Evolutionary conservation across 2,888 invertebrate species (phyloP).

Genomic region (Formica aserva): DNA sequence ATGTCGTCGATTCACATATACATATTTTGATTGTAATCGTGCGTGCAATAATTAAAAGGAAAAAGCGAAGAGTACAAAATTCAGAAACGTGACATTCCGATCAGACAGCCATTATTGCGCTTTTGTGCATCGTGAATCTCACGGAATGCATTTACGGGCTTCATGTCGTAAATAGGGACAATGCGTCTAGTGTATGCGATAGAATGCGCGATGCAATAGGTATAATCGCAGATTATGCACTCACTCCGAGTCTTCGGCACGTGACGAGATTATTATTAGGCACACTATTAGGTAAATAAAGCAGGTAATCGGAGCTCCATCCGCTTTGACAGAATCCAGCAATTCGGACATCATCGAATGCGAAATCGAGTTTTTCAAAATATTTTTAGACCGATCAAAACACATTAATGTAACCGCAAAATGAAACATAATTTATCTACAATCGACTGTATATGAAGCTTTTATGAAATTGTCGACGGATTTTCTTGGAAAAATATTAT

Average conservation of each 20-base stretch:
- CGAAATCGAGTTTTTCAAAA: background rate
- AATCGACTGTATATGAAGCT: background rate
- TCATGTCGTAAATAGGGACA: conserved; percentile 43
- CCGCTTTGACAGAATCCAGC: background rate
- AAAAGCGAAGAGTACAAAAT: background rate
- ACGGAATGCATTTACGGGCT: conserved; percentile 32
- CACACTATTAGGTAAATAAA: conserved; percentile 9
- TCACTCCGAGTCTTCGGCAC: conserved; percentile 17
- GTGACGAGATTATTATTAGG: conserved; percentile 27
- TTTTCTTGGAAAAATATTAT: background rate
- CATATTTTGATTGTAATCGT: background rate
- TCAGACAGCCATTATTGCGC: conserved; percentile 22
- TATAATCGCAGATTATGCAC: conserved; percentile 31
- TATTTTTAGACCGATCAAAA: background rate
- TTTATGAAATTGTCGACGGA: background rate
- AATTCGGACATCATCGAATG: background rate
- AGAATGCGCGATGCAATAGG: conserved; percentile 37
- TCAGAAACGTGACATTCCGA: conserved; percentile 6
- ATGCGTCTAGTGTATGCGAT: conserved; percentile 40
- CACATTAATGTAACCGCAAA: background rate
- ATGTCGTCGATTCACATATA: background rate
- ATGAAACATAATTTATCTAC: background rate
- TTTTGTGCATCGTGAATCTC: conserved; percentile 24
- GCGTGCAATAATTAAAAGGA: background rate
- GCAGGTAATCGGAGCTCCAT: conserved; percentile 16